Base-by-base conservation (phyloP, 2,797 vertebrate species). In the Sebastes baramenuke region DNA sequence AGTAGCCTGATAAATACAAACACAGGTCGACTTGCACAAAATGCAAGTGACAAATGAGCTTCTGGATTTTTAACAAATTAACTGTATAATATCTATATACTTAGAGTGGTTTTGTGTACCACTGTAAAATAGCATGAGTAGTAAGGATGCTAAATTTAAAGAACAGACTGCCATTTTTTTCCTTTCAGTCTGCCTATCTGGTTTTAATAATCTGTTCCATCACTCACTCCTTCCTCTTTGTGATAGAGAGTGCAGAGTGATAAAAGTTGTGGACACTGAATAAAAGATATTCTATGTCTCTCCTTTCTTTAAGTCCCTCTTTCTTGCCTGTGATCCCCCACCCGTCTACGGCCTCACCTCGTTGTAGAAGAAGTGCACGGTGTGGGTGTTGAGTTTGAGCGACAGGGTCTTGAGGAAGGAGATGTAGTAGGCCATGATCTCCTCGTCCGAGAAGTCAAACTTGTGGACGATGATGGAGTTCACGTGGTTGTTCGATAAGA, bases 381-480 rank as follows among this genome's bases (percentile, higher is more conserved):
- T 99, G 91, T 99, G 99, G 93, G 96, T 99, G 94, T 99, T 99
- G 81, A 99, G 97, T 79, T 99, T 99, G 69, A 99, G 94, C 0
- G 99, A 99, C 86, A 99, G 96, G 0, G 98, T 99, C 94, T 99
- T 99, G 90, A 99, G 94, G 94, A 99, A 99, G 16, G 98, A 99
- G 92, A 99, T 99, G 25, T 99, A 99, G 89, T 99, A 99, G 1
- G 98, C 99, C 98, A 99, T 99, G 73, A 99, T 99, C 94, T 99
- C 99, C 84, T 99, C 99, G 18, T 99, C 99, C 0, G 99, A 99
- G 92, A 99, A 99, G 92, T 99, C 99, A 93, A 99, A 99, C 79
- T 99, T 99, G 93, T 99, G 98, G 68, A 99, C 98, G 55, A 99
- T 99, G 87, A 99, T 99, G 75, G 98, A 99, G 94, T 99, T 99